Percentiles rank a stretch among this genome's conserved stretches.
phyloP scores from a whole-genome alignment of 2,888 invertebrate genomes.

The Drosophila prolongata region DNA sequence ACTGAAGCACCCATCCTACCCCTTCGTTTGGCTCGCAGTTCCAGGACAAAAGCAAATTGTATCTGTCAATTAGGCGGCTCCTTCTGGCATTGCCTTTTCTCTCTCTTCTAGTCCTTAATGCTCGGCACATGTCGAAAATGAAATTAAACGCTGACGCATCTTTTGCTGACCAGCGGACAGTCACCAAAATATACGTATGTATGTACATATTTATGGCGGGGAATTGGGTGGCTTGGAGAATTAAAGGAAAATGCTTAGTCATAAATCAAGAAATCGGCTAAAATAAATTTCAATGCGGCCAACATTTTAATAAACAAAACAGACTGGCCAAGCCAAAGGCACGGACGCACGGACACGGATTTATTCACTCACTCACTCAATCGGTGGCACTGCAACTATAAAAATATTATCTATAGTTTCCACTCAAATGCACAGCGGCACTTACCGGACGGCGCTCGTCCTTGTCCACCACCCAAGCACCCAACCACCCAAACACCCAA shows the following conservation, averaged over 20 bases:
- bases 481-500: background rate
- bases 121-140: conserved; percentile 60
- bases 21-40: background rate
- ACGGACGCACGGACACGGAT: conserved; percentile 11
- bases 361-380: conserved; percentile 25
- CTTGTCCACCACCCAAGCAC: conserved; percentile 5
- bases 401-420: conserved; percentile 84
- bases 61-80: conserved; percentile 48
- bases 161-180: conserved; percentile 59
- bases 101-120: conserved; percentile 50
- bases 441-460: conserved; percentile 71
- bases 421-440: conserved; percentile 83
- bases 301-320: conserved; percentile 77
- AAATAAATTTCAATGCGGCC: conserved; percentile 72
- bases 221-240: background rate
- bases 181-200: conserved; percentile 8
- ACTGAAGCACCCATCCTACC: background rate
- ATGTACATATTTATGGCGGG: background rate
- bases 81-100: conserved; percentile 6
- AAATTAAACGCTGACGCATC: conserved; percentile 75
- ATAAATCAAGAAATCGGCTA: conserved; percentile 73
- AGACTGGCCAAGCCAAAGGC: conserved; percentile 48
- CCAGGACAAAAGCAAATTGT: conserved; percentile 21
- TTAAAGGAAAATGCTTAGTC: conserved; percentile 60
- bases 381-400: conserved; percentile 59